Percentiles rank a stretch among this genome's conserved stretches.
phyloP scores from a whole-genome alignment of 2,888 invertebrate genomes.

The Ectemnius continuus region DNA sequence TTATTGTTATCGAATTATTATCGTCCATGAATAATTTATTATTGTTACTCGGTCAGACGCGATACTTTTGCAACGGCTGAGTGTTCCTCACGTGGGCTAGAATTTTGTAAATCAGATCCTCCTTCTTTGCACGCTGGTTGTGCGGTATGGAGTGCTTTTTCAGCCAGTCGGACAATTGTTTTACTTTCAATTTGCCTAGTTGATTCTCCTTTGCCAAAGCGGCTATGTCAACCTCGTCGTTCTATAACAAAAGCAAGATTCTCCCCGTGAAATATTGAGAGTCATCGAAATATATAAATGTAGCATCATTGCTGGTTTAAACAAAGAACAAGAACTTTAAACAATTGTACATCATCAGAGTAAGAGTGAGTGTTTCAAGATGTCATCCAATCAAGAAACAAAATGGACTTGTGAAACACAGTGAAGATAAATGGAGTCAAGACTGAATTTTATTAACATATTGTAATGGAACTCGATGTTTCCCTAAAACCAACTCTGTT shows the following conservation, averaged over 20 bases:
- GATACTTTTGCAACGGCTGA: slow-evolving; percentile 22
- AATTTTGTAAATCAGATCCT: slow-evolving; percentile 36
- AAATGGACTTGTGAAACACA: too few species aligned
- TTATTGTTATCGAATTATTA: slow-evolving; percentile 8
- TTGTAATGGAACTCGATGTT: too few species aligned
- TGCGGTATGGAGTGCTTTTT: slow-evolving; percentile 31
- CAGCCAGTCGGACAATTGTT: slow-evolving; percentile 36
- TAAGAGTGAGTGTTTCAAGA: too few species aligned
- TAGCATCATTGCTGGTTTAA: not conserved
- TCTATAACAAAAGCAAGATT: not conserved
- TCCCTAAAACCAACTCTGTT: too few species aligned
- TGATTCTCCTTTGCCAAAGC: slow-evolving; percentile 33
- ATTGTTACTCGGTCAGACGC: slow-evolving; percentile 16
- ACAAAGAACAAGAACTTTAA: too few species aligned
- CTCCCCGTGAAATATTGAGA: too few species aligned
- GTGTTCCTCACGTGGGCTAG: slow-evolving; percentile 32
- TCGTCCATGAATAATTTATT: slow-evolving; percentile 5
- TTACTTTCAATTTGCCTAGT: slow-evolving; percentile 19
- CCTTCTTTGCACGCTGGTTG: slow-evolving; percentile 19
- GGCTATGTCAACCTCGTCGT: slow-evolving; percentile 25
- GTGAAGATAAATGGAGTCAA: too few species aligned
- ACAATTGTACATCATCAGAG: too few species aligned
- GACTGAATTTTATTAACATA: too few species aligned
- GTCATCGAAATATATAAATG: not conserved
- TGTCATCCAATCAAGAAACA: too few species aligned